Base-by-base conservation (phyloP, 1,140 invertebrate species). In the Drosophila ercepeae region DNA sequence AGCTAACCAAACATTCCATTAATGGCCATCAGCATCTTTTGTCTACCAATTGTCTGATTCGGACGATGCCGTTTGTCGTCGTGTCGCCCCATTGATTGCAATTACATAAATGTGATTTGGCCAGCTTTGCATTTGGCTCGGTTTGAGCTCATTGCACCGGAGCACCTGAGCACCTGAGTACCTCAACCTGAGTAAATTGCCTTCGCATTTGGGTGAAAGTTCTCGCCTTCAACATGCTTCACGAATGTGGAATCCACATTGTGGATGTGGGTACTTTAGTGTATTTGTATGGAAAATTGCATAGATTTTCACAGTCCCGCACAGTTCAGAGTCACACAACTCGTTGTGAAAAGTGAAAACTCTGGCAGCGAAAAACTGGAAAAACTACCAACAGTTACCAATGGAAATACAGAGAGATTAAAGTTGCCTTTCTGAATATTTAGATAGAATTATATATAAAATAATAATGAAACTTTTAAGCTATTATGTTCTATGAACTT, bases 301-400 rank as follows among this genome's bases (percentile, higher is more conserved):
- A 79, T 63, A 45, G 58, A 70, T 68, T 65, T 73, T 55, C 64
- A 49, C 44, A 73, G 46, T 21, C 34, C 19, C 25, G 45, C 36
- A 34, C 36, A 34, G 36, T 16, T 39, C 64, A 36, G n/a, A 16
- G n/a, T 39, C 21, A 21, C 32, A 14, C 44, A 81, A 81, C 77
- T 39, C 48, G 78, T 84, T 86, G 82, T 78, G 82, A 88, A 86
- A 86, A 86, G 82, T 86, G 82, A 86, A 86, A 86, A 86, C 83
- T 58, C 53, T 84, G 48, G n/a, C 61, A 53, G 61, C 39, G 60
- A 29, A 61, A 77, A 86, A 88, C 83, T 88, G 82, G 77, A 81
- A 88, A 86, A 81, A 88, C 81, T 76, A 72, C 76, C 52, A 54
- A 25, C 18, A 18, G 25, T 19, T 18, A 27, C 5, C n/a, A 16